Evolutionary conservation across 2,113 vertebrate species (phyloP), one percentile per base, ranked within the genome.

Genomic region (Eudorcas thomsonii): DNA sequence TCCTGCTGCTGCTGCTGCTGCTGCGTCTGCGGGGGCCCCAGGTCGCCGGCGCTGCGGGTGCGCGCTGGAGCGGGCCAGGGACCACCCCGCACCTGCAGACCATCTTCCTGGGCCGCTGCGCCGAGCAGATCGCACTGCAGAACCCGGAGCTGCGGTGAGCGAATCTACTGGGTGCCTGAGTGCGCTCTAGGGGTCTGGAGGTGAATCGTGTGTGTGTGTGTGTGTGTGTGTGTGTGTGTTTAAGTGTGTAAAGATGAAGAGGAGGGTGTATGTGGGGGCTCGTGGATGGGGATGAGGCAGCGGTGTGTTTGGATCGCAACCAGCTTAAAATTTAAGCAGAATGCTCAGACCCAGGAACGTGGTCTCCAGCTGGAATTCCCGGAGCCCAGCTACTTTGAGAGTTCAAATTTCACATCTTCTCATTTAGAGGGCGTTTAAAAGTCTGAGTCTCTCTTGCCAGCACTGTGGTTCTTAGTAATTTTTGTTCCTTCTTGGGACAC

Each of bases 31-130:
- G 74, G 13, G 21, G 7, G 77, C 36, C 54, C n/a, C 90, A 7
- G 7, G 30, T 17, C 2, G 43, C 16, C 11, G 33, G 33, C 8
- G 30, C 87, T 6, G 84, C 5, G 1, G 25, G 6, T 28, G 78
- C 83, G 33, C 98, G 86, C 26, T 99, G 99, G 99, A 95, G 91
- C 36, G 99, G 99, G 52, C 60, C 95, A 62, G 99, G 99, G 60
- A 99, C 98, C 84, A 98, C 93, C 6, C 94, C 7, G 45, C 98
- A 98, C 36, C 91, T 99, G 94, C 97, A 97, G 95, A 98, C 64
- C 96, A 98, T 99, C 97, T 91, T 98, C 78, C 97, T 98, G 96
- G 99, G 99, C 96, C 99, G 99, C 88, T 99, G 99, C 52, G 93
- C 98, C 36, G 98, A 99, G 28, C 99, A 98, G 94, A 94, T 96